Base-by-base conservation (phyloP, 2,888 invertebrate genomes). In the Zygogramma bicolorata region DNA sequence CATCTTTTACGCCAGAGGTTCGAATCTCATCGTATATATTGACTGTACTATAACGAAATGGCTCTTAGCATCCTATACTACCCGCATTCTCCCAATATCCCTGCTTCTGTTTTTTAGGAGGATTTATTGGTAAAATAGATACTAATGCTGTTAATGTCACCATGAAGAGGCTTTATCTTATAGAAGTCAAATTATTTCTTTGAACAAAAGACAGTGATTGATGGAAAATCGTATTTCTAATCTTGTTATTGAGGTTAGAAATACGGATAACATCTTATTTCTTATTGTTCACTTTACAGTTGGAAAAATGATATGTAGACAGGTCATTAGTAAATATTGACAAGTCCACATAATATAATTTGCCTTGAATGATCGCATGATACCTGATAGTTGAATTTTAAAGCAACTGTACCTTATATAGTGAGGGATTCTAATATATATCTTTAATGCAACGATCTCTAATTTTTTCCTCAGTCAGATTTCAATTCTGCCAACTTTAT, bases 111-210 rank as follows among this genome's bases (percentile, higher is more conserved):
- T 79, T 77, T 63, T 60, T 72, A 69, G 73, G 74, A 76, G 77
- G 79, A 79, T 79, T 79, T 77, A 79, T 79, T 66, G 75, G 61
- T 57, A 46, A 72, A 76, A 71, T 61, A 71, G 68, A 60, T 68
- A 58, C 42, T 73, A 77, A 75, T 73, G 70, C 75, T 75, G 75
- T 77, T 79, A 72, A 76, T 77, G 77, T 79, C 79, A 77, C 71
- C 76, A 71, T 75, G 59, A 61, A 71, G 20, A 20, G 74, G 68
- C 34, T 69, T 65, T 68, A 70, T 72, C 68, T 70, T 65, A 29
- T 53, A 25, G 58, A 69, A 66, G 67, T 46, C 71, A 68, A 57
- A 65, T 65, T 49, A 67, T 68, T 58, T 59, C 38, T 29, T 58
- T 31, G 57, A 29, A 72, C 65, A 72, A 71, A 62, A 22, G 58